Percentiles rank a stretch among this genome's conserved stretches.
These are phyloP conservation scores for Myxocyprinus asiaticus DNA, from an alignment of 2,113 vertebrate species.

Conservation along the genomic window DNA sequence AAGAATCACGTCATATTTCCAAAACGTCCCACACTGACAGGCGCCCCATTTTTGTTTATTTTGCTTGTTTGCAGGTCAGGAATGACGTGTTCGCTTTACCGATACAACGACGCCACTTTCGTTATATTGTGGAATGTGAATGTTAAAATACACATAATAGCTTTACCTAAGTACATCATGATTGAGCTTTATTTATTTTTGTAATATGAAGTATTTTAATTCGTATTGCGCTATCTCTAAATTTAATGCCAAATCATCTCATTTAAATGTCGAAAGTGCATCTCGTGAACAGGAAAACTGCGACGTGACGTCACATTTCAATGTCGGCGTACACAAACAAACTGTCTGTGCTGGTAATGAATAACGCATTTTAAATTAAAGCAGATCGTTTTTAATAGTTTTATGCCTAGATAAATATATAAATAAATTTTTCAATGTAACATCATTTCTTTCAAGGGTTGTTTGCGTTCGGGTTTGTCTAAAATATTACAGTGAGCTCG, in stretches of 20 bases:
- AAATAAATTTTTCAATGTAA: background rate
- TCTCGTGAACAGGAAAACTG: accelerated
- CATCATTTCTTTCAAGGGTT: background rate
- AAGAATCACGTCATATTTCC: background rate
- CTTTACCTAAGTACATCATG: too few relatives aligned
- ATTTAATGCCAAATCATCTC: background rate
- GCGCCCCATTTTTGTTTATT: constrained; percentile 70
- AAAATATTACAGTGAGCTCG: background rate
- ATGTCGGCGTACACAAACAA: constrained; percentile 27
- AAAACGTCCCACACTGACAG: background rate
- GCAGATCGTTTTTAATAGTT: background rate
- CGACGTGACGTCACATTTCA: background rate
- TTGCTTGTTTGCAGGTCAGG: constrained; percentile 50
- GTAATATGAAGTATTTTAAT: too few relatives aligned
- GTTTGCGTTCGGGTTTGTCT: background rate
- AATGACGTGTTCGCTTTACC: constrained; percentile 63
- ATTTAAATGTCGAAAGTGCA: constrained; percentile 56
- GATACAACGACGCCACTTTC: constrained; percentile 60
- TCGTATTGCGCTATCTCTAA: background rate
- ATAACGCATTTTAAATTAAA: too few relatives aligned
- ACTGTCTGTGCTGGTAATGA: too few relatives aligned
- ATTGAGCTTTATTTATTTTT: too few relatives aligned
- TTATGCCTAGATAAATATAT: background rate
- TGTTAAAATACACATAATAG: background rate
- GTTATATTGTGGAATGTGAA: background rate